These are phyloP conservation scores for Eilema griseolum DNA, from an alignment of 2,888 invertebrate species.

Conservation along the genomic window DNA sequence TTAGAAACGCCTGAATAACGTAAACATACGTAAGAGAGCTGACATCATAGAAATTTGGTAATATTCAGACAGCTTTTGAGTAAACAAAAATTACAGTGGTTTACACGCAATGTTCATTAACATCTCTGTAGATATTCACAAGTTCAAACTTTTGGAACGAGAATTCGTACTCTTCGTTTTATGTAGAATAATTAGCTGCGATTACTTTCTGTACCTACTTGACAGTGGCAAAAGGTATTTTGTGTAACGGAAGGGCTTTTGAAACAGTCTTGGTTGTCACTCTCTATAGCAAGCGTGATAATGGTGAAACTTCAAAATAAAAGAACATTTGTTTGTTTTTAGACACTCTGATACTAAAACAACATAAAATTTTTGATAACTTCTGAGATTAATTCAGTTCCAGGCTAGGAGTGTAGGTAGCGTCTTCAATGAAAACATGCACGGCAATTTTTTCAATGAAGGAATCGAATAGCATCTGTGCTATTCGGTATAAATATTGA, in stretches of 20 bases:
- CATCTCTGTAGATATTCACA: neutral
- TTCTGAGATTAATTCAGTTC: too few relatives aligned
- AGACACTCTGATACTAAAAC: too few relatives aligned
- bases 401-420: too few relatives aligned
- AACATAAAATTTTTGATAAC: too few relatives aligned
- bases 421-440: too few relatives aligned
- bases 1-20: neutral
- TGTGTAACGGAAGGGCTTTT: neutral
- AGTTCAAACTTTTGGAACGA: neutral
- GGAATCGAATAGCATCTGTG: too few relatives aligned
- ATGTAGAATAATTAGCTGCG: conserved; percentile 2
- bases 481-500: too few relatives aligned
- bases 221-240: neutral
- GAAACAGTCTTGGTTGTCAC: neutral
- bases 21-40: neutral
- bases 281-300: too few relatives aligned
- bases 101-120: conserved; percentile 2
- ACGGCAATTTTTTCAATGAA: too few relatives aligned
- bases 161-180: conserved; percentile 6
- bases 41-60: neutral
- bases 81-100: neutral
- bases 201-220: neutral
- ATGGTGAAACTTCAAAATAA: too few relatives aligned
- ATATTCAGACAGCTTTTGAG: neutral
- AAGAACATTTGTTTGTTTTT: too few relatives aligned